A percentile compares a stretch with the other conserved stretches of the same genome.
phyloP scores from a whole-genome alignment of 2,888 invertebrate species.

The Noctua janthina region DNA sequence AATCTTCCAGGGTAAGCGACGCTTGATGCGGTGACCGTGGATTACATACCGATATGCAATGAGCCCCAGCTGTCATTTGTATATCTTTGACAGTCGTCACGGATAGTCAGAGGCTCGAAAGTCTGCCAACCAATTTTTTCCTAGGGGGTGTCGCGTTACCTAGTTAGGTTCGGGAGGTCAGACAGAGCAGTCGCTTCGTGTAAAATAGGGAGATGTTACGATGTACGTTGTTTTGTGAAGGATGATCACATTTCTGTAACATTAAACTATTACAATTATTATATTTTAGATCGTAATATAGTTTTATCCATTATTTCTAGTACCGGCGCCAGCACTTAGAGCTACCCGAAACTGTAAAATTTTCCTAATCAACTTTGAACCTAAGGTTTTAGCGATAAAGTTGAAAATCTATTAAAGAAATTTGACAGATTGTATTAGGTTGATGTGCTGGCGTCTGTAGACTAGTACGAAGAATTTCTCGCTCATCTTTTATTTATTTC shows the following conservation, averaged over 20 bases:
- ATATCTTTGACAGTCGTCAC: background rate
- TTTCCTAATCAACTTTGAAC: too few relatives aligned
- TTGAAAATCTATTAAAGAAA: too few relatives aligned
- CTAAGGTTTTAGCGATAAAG: too few relatives aligned
- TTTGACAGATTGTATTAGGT: too few relatives aligned
- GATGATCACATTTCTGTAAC: conserved; percentile 25
- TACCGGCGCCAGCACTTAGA: too few relatives aligned
- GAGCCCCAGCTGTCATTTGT: background rate
- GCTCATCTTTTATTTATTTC: conserved; percentile 17
- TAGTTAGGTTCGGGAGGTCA: background rate
- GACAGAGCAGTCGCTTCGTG: background rate
- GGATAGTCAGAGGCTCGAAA: background rate
- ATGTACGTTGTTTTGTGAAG: background rate
- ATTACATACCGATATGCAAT: background rate
- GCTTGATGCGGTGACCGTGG: background rate
- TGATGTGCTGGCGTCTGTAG: too few relatives aligned
- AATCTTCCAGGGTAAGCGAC: background rate
- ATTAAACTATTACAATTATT: conserved; percentile 5
- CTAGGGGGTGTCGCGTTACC: background rate
- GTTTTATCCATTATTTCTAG: conserved; percentile 20
- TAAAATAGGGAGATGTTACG: background rate
- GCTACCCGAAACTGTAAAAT: too few relatives aligned
- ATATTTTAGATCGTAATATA: conserved; percentile 12
- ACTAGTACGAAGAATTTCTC: conserved; percentile 4
- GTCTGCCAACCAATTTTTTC: background rate